A percentile compares a stretch with the other conserved stretches of the same genome.
Conservation (phyloP, 2,113 vertebrate genomes). For the Psilopogon haemacephalus region DNA sequence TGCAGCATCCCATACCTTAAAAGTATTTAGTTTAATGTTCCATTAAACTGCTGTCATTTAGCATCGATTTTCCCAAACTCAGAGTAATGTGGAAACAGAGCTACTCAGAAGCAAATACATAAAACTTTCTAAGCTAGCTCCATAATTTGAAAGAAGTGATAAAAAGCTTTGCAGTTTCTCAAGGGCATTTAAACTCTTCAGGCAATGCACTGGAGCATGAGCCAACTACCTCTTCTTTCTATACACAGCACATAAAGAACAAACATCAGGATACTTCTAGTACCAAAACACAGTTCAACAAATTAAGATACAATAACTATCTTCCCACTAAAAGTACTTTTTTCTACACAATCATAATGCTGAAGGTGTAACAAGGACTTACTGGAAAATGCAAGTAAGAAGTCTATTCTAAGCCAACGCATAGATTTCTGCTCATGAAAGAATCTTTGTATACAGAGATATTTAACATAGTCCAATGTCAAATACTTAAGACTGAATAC, state of each 20-base stretch:
- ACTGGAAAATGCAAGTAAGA: not conserved
- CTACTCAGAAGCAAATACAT: not conserved
- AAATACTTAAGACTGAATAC: not conserved
- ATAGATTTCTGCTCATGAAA: not conserved
- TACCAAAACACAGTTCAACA: not conserved
- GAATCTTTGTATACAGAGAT: not conserved
- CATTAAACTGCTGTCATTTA: not conserved
- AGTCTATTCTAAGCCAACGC: not conserved
- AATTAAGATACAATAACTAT: not conserved
- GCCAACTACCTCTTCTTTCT: not conserved
- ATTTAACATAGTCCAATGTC: not conserved
- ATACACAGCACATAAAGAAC: not conserved
- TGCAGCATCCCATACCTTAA: not conserved
- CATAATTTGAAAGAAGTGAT: not conserved
- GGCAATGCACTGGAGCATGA: not conserved
- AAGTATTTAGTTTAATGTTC: slow-evolving; percentile 8
- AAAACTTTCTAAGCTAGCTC: not conserved
- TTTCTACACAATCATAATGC: not conserved
- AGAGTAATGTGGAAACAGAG: not conserved
- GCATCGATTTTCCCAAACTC: not conserved
- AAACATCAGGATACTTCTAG: not conserved
- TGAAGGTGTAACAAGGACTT: not conserved
- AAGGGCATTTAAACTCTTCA: not conserved
- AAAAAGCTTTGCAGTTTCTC: not conserved
- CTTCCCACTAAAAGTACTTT: not conserved